phyloP scores from a whole-genome alignment of 2,888 invertebrate genomes.

The Oscheius onirici region DNA sequence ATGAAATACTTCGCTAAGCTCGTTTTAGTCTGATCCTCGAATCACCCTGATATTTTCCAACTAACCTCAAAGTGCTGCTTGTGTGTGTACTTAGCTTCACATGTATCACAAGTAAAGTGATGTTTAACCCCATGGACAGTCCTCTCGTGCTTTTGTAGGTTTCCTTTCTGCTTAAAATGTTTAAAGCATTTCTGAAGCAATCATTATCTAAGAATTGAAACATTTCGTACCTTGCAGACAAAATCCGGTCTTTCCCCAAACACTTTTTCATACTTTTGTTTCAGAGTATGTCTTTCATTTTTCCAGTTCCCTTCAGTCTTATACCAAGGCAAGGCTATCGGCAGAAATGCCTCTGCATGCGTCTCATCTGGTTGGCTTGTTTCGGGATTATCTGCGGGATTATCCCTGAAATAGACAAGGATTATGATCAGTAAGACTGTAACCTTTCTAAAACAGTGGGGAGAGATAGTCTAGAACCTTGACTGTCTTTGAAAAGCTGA shows the following conservation, averaged over 20 bases:
- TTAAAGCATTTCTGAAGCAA: conserved; percentile 46
- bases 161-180: conserved; percentile 42
- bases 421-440: background rate
- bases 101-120: conserved; percentile 4
- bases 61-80: conserved; percentile 40
- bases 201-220: background rate
- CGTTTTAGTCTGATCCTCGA: no score
- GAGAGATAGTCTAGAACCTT: background rate
- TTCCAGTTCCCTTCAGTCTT: background rate
- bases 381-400: background rate
- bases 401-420: no score
- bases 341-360: background rate
- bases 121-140: background rate
- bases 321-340: conserved; percentile 10
- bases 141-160: conserved; percentile 41
- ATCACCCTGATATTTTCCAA: background rate
- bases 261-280: background rate
- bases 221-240: conserved; percentile 7
- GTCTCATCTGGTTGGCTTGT: background rate
- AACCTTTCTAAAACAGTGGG: background rate
- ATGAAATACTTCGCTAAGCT: no score
- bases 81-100: conserved; percentile 16
- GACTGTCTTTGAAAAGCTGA: background rate
- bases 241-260: conserved; percentile 18
- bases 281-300: background rate